These are phyloP conservation scores for Hephaestus fuliginosus DNA, from an alignment of 2,797 vertebrate genomes.

Conservation along the genomic window DNA sequence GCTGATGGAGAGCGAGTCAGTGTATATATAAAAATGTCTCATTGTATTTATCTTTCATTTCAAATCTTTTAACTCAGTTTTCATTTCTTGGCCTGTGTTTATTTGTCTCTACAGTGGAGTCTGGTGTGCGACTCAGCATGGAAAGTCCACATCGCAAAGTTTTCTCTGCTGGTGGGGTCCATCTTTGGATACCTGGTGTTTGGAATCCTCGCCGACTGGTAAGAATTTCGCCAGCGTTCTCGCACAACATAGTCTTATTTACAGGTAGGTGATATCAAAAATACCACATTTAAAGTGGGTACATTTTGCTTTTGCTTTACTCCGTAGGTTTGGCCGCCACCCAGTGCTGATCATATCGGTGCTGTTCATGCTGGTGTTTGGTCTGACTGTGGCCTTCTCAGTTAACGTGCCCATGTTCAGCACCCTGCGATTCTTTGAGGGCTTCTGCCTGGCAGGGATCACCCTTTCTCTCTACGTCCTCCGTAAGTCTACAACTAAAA, in stretches of 20 bases:
- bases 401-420: constrained; percentile 98
- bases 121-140: constrained; percentile 94
- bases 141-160: constrained; percentile 99
- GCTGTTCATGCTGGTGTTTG: constrained; percentile 95
- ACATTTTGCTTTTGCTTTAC: background rate
- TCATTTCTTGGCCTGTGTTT: constrained; percentile 42
- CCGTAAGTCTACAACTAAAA: constrained; percentile 87
- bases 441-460: constrained; percentile 97
- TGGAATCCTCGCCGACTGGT: constrained; percentile 98
- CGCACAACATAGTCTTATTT: background rate
- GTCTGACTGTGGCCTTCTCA: constrained; percentile 95
- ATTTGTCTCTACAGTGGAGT: constrained; percentile 90
- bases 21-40: constrained; percentile 5
- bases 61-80: background rate
- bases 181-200: constrained; percentile 98
- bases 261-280: background rate
- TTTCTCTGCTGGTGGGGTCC: constrained; percentile 96
- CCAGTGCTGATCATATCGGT: constrained; percentile 94
- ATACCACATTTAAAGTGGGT: background rate
- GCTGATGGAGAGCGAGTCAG: background rate
- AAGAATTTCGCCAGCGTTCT: constrained; percentile 70
- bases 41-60: constrained; percentile 2
- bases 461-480: constrained; percentile 93
- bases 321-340: constrained; percentile 92
- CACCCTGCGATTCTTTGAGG: constrained; percentile 98